phyloP scores from a whole-genome alignment of 2,113 vertebrate species.

The Zosterops hypoxanthus region DNA sequence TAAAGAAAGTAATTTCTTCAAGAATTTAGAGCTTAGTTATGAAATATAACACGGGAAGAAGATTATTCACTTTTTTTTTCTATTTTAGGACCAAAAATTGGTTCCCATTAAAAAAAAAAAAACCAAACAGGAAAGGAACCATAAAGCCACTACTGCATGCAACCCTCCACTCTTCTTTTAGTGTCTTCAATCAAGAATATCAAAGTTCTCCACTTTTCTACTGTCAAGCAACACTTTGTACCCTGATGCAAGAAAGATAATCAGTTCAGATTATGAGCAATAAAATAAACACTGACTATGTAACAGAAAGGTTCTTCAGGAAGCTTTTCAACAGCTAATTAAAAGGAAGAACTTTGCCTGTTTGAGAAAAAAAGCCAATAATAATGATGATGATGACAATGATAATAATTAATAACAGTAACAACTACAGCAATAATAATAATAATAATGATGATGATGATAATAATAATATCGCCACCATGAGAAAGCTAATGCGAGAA shows the following conservation, averaged over 20 bases:
- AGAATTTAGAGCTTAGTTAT: background rate
- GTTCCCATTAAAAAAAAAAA: background rate
- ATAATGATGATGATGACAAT: background rate
- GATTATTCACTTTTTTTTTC: background rate
- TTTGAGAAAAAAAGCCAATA: background rate
- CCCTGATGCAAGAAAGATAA: background rate
- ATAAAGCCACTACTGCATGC: background rate
- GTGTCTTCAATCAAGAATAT: background rate
- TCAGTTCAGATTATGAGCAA: background rate
- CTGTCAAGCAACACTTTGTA: background rate
- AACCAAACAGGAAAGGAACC: background rate
- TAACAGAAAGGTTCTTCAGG: background rate
- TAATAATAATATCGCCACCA: background rate
- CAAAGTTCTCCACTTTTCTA: background rate
- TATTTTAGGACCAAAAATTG: background rate
- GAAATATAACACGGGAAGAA: background rate
- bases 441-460: background rate
- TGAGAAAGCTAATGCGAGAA: background rate
- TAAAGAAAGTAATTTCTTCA: background rate
- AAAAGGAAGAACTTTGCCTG: background rate
- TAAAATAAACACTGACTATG: background rate
- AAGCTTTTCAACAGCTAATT: background rate
- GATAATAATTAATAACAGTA: background rate
- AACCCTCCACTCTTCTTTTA: background rate
- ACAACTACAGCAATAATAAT: background rate